Evolutionary conservation across 1,140 invertebrate genomes (phyloP).

Genomic region (Wasmannia auropunctata): DNA sequence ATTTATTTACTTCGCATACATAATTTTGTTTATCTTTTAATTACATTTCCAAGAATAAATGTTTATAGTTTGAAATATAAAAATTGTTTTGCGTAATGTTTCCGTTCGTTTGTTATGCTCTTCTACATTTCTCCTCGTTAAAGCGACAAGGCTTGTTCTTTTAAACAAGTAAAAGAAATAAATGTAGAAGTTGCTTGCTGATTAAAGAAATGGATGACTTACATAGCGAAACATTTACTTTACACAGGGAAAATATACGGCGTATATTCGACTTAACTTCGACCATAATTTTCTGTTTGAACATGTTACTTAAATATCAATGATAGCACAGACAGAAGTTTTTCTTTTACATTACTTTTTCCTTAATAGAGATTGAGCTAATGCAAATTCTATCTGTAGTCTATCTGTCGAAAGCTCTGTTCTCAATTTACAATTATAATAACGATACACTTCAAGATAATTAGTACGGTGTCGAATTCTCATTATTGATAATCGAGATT

Average conservation of each 20-base stretch:
- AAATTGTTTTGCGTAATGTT: background rate
- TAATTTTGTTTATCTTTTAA: background rate
- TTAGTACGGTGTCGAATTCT: slow-evolving; percentile 51
- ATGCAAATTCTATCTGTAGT: background rate
- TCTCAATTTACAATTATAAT: slow-evolving; percentile 10
- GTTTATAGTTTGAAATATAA: background rate
- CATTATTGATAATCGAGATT: slow-evolving; percentile 59
- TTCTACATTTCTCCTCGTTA: slow-evolving; percentile 9
- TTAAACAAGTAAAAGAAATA: background rate
- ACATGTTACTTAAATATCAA: background rate
- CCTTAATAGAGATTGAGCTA: background rate
- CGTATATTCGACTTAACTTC: too few species aligned
- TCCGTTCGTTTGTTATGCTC: background rate
- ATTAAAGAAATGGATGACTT: background rate
- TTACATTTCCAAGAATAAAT: background rate
- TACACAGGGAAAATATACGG: background rate
- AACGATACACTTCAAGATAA: slow-evolving; percentile 15
- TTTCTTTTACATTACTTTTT: slow-evolving; percentile 12
- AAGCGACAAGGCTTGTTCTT: background rate
- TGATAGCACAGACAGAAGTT: slow-evolving; percentile 14
- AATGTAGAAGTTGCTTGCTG: background rate
- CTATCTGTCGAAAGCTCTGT: slow-evolving; percentile 29
- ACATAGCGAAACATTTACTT: background rate
- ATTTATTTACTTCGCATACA: background rate
- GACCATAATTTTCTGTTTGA: background rate